phyloP scores from a whole-genome alignment of 2,113 vertebrate genomes.

The Suncus etruscus region DNA sequence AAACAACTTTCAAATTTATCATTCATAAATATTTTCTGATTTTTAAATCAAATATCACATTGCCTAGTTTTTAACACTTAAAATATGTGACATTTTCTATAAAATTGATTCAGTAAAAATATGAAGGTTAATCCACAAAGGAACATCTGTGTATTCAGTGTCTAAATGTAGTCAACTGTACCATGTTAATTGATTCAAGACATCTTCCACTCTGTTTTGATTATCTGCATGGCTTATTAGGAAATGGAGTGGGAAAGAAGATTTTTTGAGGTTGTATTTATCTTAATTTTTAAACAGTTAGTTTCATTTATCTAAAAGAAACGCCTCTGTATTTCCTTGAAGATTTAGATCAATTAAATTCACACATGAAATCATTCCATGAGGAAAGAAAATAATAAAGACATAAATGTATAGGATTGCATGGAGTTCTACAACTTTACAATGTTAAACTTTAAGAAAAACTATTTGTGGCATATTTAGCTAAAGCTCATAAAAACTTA shows the following conservation, averaged over 20 bases:
- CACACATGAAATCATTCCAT: neutral
- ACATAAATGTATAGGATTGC: neutral
- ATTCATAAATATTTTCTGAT: constrained; percentile 27
- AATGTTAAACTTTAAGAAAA: neutral
- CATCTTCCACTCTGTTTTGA: constrained; percentile 59
- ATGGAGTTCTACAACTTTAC: neutral
- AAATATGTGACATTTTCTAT: neutral
- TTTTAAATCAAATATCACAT: constrained; percentile 20
- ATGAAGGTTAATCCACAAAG: constrained; percentile 12
- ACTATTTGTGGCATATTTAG: neutral
- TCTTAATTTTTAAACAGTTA: constrained; percentile 56
- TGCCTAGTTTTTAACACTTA: neutral
- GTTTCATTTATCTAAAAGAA: constrained; percentile 51
- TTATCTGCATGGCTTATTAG: constrained; percentile 72
- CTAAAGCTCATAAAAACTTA: neutral
- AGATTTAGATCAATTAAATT: neutral
- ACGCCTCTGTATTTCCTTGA: constrained; percentile 25
- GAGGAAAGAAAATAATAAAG: neutral
- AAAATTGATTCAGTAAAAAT: neutral
- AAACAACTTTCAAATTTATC: constrained; percentile 17
- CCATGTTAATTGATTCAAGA: constrained; percentile 58
- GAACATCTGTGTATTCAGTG: constrained; percentile 41
- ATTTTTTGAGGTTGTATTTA: constrained; percentile 54
- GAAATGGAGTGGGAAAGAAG: constrained; percentile 67
- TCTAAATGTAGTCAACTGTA: constrained; percentile 41